Percentiles rank a stretch among this genome's conserved stretches.
phyloP scores from a whole-genome alignment of 2,888 invertebrate genomes.

The Trachelus tabidus region DNA sequence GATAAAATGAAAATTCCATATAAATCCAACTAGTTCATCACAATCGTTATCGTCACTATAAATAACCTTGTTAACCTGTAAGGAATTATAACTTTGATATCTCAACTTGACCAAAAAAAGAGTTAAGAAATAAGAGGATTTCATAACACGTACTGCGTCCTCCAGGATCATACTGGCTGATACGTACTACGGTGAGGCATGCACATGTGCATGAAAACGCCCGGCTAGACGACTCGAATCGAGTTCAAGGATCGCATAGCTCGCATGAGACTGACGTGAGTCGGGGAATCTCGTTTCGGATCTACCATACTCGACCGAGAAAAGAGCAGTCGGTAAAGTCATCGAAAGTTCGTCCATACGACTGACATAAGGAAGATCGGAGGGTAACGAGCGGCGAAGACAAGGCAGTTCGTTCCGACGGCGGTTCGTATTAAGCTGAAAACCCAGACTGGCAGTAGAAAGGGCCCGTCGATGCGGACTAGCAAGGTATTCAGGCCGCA shows the following conservation, averaged over 20 bases:
- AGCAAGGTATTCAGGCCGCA: constrained; percentile 54
- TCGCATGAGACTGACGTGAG: constrained; percentile 1
- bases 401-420: neutral
- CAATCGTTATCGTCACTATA: no score
- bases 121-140: neutral
- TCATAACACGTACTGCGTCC: neutral
- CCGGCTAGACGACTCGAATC: constrained; percentile 12
- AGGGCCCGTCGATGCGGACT: constrained; percentile 36
- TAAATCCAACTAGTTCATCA: no score
- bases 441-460: constrained; percentile 32
- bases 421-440: constrained; percentile 8
- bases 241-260: constrained; percentile 23
- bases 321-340: neutral
- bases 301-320: neutral
- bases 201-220: neutral
- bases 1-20: no score
- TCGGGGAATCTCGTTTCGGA: constrained; percentile 11
- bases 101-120: no score
- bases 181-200: neutral
- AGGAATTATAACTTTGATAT: no score
- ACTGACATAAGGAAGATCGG: neutral
- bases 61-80: no score
- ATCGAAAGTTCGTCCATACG: neutral
- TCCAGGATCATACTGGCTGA: neutral
- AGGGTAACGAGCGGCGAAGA: neutral